Base-by-base conservation (phyloP, 1,140 invertebrate genomes). In the Drosophila saltans region DNA sequence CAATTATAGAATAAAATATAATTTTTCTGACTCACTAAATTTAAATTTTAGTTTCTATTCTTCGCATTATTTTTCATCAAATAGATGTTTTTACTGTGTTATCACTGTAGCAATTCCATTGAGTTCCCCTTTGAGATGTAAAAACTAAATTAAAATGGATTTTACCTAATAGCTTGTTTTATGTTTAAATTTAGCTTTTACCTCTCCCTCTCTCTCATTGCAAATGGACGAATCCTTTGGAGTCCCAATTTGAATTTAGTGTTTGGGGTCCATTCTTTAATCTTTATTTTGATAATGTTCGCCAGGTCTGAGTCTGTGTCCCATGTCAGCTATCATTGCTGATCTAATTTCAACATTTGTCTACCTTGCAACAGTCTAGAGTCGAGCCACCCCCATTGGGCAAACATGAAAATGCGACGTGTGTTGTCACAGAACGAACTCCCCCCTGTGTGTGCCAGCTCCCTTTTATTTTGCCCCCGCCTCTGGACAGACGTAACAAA, bases 341-440 rank as follows among this genome's bases (percentile, higher is more conserved):
- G 84, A 86, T 86, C 84, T 74, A 83, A 86, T 89, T 89, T 83
- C 73, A 72, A 72, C 76, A 72, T 80, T 88, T 82, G 79, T 86
- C 72, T 75, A 88, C 75, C 83, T 85, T 88, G 80, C 62, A 72
- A 57, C 63, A 26, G 24, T 33, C 74, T 36, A 45, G 8, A 28
- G 41, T 58, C 11, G 45, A 71, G 82, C 71, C 66, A 85, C 71
- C 83, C 82, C 72, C 67, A 56, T 65, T 72, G 68, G 55, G 58
- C 58, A 75, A 69, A 74, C 75, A 82, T 68, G 58, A 75, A 85
- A 75, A 81, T 67, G 57, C 69, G 75, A 82, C 82, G 83, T 88
- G 83, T 83, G 73, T 70, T 66, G 83, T 39, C 39, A 16, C 5
- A 30, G 16, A 11, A 8, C 45, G 40, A 41, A 28, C 16, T 24